A percentile compares a stretch with the other conserved stretches of the same genome.
These are phyloP conservation scores for Vespertilio murinus DNA, from an alignment of 2,797 vertebrate genomes.

Conservation along the genomic window DNA sequence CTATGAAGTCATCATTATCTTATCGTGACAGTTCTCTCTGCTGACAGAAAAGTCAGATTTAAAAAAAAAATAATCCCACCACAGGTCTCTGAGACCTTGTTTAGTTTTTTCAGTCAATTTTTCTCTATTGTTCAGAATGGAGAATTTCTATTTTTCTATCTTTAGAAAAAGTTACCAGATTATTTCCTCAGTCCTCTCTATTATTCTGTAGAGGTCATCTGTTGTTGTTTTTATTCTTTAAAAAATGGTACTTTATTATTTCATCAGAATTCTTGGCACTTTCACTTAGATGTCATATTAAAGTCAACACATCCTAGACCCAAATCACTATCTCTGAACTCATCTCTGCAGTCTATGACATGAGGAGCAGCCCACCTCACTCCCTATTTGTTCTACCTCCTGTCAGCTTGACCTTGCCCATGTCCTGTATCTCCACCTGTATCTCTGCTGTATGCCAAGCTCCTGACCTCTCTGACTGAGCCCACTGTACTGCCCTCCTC, in stretches of 20 bases:
- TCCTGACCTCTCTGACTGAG: background rate
- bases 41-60: background rate
- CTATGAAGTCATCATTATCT: background rate
- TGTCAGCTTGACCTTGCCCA: background rate
- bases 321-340: background rate
- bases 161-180: conserved; percentile 9
- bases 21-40: background rate
- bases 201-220: background rate
- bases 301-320: background rate
- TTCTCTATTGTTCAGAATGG: conserved; percentile 8
- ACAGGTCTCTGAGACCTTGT: background rate
- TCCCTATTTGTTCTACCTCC: background rate
- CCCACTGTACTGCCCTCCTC: background rate
- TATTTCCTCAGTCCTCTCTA: conserved; percentile 31
- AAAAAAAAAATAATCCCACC: background rate
- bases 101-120: background rate
- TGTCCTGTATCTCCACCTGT: background rate
- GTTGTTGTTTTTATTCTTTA: background rate
- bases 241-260: background rate
- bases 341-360: background rate
- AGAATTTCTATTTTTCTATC: background rate
- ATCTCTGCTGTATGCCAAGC: background rate
- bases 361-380: background rate
- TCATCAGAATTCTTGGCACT: background rate
- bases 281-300: background rate